phyloP scores from a whole-genome alignment of 2,113 vertebrate species.

The Salvator merianae region DNA sequence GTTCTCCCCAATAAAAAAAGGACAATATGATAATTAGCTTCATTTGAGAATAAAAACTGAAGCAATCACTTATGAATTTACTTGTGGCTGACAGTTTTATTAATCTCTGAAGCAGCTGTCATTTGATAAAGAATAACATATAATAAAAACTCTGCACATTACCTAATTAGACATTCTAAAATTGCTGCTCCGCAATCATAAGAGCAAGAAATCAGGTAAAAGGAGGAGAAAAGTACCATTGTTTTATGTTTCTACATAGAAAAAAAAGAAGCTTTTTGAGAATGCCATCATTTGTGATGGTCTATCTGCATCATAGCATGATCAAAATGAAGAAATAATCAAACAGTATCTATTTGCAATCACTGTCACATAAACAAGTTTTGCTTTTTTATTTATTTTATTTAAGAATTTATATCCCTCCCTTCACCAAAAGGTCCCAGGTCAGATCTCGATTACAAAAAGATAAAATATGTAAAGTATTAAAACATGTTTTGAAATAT shows the following conservation, averaged over 20 bases:
- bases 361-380: not conserved
- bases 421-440: no score
- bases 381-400: no score
- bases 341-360: constrained; percentile 29
- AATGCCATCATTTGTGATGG: constrained; percentile 40
- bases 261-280: constrained; percentile 24
- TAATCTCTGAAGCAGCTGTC: constrained; percentile 68
- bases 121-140: constrained; percentile 72
- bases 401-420: no score
- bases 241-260: not conserved
- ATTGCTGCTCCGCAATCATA: constrained; percentile 39
- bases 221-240: not conserved
- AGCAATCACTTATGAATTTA: constrained; percentile 69
- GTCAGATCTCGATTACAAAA: no score
- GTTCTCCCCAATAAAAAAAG: constrained; percentile 43
- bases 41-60: constrained; percentile 63
- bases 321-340: constrained; percentile 32
- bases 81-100: constrained; percentile 69
- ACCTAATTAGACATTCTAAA: constrained; percentile 70
- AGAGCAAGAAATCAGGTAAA: constrained; percentile 67
- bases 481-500: no score
- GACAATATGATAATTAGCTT: constrained; percentile 54
- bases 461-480: no score
- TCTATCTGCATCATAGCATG: constrained; percentile 32
- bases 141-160: constrained; percentile 66